Conservation (phyloP, 2,888 invertebrate species). For the Acrobasis suavella region DNA sequence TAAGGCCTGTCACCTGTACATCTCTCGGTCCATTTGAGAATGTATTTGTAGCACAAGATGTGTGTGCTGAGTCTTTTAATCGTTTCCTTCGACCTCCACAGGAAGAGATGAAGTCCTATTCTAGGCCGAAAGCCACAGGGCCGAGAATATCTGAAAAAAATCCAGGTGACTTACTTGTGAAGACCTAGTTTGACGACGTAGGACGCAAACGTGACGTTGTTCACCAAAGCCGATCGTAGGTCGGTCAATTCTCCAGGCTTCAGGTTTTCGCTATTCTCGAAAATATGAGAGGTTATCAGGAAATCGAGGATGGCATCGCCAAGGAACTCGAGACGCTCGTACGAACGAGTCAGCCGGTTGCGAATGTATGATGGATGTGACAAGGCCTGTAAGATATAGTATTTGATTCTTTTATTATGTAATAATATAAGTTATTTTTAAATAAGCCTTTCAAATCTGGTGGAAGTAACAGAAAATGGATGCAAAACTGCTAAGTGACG, state of each 20-base stretch:
- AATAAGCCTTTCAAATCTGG: too few relatives aligned
- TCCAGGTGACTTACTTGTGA: slow-evolving; percentile 85
- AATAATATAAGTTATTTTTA: too few relatives aligned
- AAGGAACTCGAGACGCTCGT: slow-evolving; percentile 94
- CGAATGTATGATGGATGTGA: slow-evolving; percentile 95
- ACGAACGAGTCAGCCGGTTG: slow-evolving; percentile 92
- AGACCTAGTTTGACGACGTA: slow-evolving; percentile 92
- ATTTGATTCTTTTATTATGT: too few relatives aligned
- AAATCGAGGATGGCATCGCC: slow-evolving; percentile 97
- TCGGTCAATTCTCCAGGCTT: slow-evolving; percentile 95
- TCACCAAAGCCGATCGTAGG: slow-evolving; percentile 96
- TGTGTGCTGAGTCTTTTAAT: too few relatives aligned
- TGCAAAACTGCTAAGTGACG: too few relatives aligned
- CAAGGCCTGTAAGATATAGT: slow-evolving; percentile 84
- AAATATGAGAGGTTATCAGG: slow-evolving; percentile 93
- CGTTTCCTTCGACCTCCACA: too few relatives aligned
- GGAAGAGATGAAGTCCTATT: too few relatives aligned
- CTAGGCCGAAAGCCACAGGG: not conserved
- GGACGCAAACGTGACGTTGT: slow-evolving; percentile 97
- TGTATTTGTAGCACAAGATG: too few relatives aligned
- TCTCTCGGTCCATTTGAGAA: too few relatives aligned
- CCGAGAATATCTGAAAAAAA: too few relatives aligned
- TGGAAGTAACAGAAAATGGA: too few relatives aligned
- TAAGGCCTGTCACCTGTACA: too few relatives aligned
- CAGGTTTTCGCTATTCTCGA: slow-evolving; percentile 86